Percentiles rank a stretch among this genome's conserved stretches.
Conservation (phyloP, 2,888 invertebrate species). For the Parapristionchus giblindavisi region DNA sequence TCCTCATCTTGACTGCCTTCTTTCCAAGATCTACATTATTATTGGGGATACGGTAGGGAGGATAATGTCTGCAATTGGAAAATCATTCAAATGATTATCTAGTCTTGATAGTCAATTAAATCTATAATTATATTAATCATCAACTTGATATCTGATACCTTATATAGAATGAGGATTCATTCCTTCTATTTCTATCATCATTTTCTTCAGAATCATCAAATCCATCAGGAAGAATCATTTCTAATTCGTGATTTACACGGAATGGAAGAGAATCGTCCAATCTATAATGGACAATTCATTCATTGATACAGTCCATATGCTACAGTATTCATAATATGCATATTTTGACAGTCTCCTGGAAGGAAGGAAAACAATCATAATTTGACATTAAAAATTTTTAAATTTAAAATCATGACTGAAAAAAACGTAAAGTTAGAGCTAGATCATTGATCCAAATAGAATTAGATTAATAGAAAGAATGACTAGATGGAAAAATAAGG, state of each 20-base stretch:
- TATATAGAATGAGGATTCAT: conserved; percentile 12
- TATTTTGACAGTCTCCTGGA: too few relatives aligned
- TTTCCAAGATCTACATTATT: conserved; percentile 37
- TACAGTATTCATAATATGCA: too few relatives aligned
- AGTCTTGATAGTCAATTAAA: too few relatives aligned
- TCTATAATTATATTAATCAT: too few relatives aligned
- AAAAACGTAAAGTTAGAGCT: too few relatives aligned
- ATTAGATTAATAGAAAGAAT: too few relatives aligned
- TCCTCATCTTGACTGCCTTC: conserved; percentile 55
- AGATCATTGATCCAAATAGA: too few relatives aligned
- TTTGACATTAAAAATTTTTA: too few relatives aligned
- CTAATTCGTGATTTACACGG: conserved; percentile 63
- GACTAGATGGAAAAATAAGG: too few relatives aligned
- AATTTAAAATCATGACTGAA: too few relatives aligned
- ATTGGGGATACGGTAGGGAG: conserved; percentile 6
- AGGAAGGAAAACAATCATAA: too few relatives aligned
- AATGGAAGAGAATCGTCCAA: conserved; percentile 39
- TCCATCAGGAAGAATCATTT: conserved; percentile 66
- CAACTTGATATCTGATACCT: not conserved
- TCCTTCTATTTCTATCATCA: conserved; percentile 18
- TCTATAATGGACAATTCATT: conserved; percentile 34
- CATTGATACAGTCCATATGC: conserved; percentile 1
- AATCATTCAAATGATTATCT: too few relatives aligned
- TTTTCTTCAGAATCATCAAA: conserved; percentile 41
- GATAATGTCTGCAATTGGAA: conserved; percentile 32